Evolutionary conservation across 2,888 invertebrate genomes (phyloP).

Genomic region (Orchestes rusci): DNA sequence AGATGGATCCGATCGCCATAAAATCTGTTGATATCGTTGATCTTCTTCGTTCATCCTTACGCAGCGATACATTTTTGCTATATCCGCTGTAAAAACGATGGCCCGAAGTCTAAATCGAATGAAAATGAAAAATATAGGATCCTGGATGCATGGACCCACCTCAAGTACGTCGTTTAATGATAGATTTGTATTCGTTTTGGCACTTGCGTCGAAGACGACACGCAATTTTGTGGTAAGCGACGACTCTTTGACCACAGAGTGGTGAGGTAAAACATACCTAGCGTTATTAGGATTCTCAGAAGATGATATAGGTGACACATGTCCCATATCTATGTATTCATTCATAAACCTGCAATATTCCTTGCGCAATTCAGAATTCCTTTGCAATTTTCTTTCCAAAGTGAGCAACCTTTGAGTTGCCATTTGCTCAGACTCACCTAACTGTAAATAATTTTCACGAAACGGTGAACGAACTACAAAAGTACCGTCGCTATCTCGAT

Average conservation of each 20-base stretch:
- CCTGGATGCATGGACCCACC: conserved; percentile 3
- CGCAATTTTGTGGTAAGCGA: conserved; percentile 4
- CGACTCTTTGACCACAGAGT: conserved; percentile 15
- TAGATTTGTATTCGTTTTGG: not conserved
- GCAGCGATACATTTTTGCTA: conserved; percentile 14
- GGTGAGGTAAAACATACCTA: conserved; percentile 19
- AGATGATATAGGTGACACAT: conserved; percentile 5
- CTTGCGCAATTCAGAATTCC: conserved; percentile 4
- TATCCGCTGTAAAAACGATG: conserved; percentile 7
- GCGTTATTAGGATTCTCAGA: not conserved
- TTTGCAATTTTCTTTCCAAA: conserved; percentile 10
- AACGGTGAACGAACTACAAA: conserved; percentile 11
- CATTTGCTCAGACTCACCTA: conserved; percentile 8
- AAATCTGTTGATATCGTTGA: conserved; percentile 7
- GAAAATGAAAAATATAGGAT: not conserved
- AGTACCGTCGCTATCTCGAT: conserved; percentile 4
- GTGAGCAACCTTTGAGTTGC: conserved; percentile 8
- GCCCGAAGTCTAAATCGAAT: conserved; percentile 18
- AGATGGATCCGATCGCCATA: conserved; percentile 5
- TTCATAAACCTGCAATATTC: conserved; percentile 14
- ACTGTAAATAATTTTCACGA: not conserved
- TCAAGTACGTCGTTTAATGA: conserved; percentile 6
- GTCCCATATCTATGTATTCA: conserved; percentile 12
- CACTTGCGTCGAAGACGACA: conserved; percentile 7
- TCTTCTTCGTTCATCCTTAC: conserved; percentile 1